phyloP scores from a whole-genome alignment of 2,888 invertebrate species.

The Drosophila subsilvestris region DNA sequence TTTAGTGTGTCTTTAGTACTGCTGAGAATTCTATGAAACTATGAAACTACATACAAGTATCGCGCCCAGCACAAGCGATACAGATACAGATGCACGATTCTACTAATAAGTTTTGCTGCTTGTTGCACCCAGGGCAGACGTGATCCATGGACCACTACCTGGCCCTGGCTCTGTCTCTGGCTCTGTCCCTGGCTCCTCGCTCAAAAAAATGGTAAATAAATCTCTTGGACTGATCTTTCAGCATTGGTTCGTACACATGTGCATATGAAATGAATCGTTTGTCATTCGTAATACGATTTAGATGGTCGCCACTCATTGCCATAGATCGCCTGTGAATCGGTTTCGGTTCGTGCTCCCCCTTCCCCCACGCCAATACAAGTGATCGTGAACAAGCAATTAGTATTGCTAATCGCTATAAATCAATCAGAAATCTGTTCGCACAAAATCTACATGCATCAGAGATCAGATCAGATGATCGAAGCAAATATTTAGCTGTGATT shows the following conservation, averaged over 20 bases:
- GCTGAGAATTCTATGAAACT: slow-evolving; percentile 57
- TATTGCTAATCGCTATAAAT: slow-evolving; percentile 22
- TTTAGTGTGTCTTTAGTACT: slow-evolving; percentile 22
- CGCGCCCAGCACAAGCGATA: background rate
- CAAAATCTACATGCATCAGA: slow-evolving; percentile 2
- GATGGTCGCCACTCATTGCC: slow-evolving; percentile 62
- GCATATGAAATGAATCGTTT: slow-evolving; percentile 82
- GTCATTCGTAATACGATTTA: slow-evolving; percentile 80
- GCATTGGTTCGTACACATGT: slow-evolving; percentile 32
- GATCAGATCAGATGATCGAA: background rate
- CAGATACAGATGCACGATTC: slow-evolving; percentile 7
- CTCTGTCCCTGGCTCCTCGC: too few relatives aligned
- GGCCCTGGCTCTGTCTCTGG: background rate
- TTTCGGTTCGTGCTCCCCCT: slow-evolving; percentile 20
- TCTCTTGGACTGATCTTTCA: slow-evolving; percentile 26
- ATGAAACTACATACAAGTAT: too few relatives aligned
- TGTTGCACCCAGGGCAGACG: slow-evolving; percentile 26
- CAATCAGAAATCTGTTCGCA: slow-evolving; percentile 32
- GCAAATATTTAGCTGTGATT: slow-evolving; percentile 1
- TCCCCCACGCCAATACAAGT: background rate
- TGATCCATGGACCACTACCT: slow-evolving; percentile 17
- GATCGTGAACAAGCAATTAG: slow-evolving; percentile 39
- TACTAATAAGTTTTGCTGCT: slow-evolving; percentile 37
- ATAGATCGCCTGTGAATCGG: slow-evolving; percentile 16
- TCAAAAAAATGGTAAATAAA: slow-evolving; percentile 18